These are phyloP conservation scores for Nerophis lumbriciformis DNA, from an alignment of 2,113 vertebrate genomes.

Conservation along the genomic window DNA sequence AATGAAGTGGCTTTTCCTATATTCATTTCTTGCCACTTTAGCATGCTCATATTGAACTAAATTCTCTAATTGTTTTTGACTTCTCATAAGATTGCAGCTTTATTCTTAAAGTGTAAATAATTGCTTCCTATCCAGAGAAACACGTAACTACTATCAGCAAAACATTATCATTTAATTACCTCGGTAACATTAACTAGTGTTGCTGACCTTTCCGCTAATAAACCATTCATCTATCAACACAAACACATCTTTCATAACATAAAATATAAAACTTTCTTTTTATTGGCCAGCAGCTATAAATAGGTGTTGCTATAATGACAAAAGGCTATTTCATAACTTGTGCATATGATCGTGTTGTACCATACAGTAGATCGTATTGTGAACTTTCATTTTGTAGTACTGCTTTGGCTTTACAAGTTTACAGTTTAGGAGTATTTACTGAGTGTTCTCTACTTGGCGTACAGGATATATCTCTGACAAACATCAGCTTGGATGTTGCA, in stretches of 20 bases:
- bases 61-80: no score
- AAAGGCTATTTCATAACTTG: not conserved
- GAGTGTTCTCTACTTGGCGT: conserved; percentile 10
- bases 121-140: no score
- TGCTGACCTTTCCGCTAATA: no score
- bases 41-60: no score
- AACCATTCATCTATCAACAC: not conserved
- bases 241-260: not conserved
- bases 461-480: conserved; percentile 35
- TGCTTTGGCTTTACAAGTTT: not conserved
- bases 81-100: no score
- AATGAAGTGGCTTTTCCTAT: no score
- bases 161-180: no score
- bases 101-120: no score
- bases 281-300: not conserved
- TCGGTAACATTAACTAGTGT: no score
- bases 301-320: not conserved
- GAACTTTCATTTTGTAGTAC: not conserved
- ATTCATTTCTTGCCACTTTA: no score
- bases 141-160: no score
- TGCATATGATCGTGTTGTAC: not conserved
- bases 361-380: no score
- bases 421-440: conserved; percentile 12
- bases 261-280: not conserved
- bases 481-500: conserved; percentile 2